Percentiles rank a stretch among this genome's conserved stretches.
Conservation (phyloP, 2,888 invertebrate genomes). For the Phyllotreta striolata region DNA sequence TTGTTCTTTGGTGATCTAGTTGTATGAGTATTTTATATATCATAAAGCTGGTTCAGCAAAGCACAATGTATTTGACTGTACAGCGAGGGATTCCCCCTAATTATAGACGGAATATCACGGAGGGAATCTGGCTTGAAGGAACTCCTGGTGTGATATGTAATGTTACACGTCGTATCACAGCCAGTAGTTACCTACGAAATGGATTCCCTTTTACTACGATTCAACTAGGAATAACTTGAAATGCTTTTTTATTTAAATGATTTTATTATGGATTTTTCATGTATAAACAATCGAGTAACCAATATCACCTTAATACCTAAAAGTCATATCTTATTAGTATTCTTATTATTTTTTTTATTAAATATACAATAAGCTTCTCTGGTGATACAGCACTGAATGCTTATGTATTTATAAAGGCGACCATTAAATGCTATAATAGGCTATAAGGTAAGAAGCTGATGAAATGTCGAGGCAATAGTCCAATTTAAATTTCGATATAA, state of each 20-base stretch:
- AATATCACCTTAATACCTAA: constrained; percentile 37
- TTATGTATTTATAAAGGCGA: constrained; percentile 46
- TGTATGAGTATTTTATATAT: constrained; percentile 60
- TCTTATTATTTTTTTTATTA: constrained; percentile 19
- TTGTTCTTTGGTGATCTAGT: constrained; percentile 64
- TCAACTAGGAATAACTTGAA: neutral
- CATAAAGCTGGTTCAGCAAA: constrained; percentile 64
- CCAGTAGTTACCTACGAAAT: constrained; percentile 63
- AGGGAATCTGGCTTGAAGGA: constrained; percentile 62
- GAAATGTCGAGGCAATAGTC: neutral
- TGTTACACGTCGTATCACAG: constrained; percentile 60
- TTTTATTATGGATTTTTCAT: constrained; percentile 49
- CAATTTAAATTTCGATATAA: neutral
- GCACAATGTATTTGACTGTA: constrained; percentile 60
- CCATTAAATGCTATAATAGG: constrained; percentile 34
- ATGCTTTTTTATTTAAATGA: constrained; percentile 38
- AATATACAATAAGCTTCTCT: constrained; percentile 54
- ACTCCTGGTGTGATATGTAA: constrained; percentile 63
- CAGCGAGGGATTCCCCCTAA: constrained; percentile 45
- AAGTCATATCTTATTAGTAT: constrained; percentile 43
- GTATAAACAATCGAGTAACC: constrained; percentile 56
- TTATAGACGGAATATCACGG: neutral
- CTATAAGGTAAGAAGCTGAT: constrained; percentile 26
- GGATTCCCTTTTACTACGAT: constrained; percentile 50
- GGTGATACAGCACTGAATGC: constrained; percentile 53